phyloP scores from a whole-genome alignment of 2,113 vertebrate genomes.

The Passer domesticus region DNA sequence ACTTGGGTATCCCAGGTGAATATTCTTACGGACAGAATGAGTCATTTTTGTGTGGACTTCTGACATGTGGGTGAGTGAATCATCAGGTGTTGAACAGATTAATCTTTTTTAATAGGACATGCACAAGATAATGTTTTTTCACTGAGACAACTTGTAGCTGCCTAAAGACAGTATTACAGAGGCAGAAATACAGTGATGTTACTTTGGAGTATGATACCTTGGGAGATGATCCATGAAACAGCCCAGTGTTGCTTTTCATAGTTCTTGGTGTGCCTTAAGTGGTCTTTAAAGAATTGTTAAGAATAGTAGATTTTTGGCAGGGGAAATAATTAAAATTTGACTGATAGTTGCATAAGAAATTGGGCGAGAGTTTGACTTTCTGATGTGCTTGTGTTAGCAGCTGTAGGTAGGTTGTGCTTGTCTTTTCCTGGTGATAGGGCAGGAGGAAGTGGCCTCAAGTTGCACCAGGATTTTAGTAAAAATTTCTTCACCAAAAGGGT shows the following conservation, averaged over 20 bases:
- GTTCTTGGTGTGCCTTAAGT: not conserved
- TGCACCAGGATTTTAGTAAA: not conserved
- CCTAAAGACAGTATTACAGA: not conserved
- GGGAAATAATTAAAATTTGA: not conserved
- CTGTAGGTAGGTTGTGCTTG: not conserved
- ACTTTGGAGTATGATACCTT: not conserved
- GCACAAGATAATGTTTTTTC: not conserved
- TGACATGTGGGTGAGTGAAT: constrained; percentile 54
- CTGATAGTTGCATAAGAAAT: not conserved
- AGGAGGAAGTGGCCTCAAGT: not conserved
- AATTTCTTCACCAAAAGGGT: not conserved
- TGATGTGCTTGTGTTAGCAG: not conserved
- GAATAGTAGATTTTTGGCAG: not conserved
- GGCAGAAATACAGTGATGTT: not conserved
- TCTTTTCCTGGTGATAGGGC: not conserved
- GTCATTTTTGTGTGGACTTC: constrained; percentile 58
- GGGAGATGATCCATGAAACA: not conserved
- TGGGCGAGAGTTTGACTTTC: rapidly evolving
- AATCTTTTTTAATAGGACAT: not conserved
- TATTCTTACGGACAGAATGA: constrained; percentile 32
- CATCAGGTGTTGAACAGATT: constrained; percentile 65
- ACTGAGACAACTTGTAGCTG: not conserved
- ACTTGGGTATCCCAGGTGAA: constrained; percentile 47
- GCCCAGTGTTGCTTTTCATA: not conserved
- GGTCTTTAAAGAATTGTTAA: not conserved